Conservation (phyloP, 2,113 vertebrate genomes). For the Actenoides hombroni region DNA sequence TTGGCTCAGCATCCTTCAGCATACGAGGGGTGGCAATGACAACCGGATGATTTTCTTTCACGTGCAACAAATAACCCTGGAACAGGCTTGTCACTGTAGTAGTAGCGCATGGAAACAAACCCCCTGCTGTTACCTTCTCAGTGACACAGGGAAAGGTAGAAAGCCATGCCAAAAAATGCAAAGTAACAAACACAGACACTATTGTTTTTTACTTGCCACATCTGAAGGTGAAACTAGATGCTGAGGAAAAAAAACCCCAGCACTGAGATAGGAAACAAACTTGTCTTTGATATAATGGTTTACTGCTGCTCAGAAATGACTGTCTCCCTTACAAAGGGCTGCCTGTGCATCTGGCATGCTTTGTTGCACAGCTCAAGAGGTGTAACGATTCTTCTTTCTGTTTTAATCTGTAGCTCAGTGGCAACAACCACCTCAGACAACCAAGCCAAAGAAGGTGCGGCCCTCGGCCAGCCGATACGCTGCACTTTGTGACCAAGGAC, state of each 20-base stretch:
- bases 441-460: constrained; percentile 92
- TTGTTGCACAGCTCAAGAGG: no score
- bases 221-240: not conserved
- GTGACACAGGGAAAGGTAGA: not conserved
- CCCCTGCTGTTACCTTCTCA: not conserved
- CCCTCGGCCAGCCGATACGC: constrained; percentile 95
- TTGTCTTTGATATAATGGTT: not conserved
- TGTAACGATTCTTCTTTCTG: not conserved
- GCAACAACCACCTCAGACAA: constrained; percentile 89
- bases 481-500: constrained; percentile 93
- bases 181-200: not conserved
- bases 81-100: not conserved
- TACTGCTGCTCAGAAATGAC: not conserved
- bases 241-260: not conserved
- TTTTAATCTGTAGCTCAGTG: constrained; percentile 84
- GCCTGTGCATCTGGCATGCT: not conserved
- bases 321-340: not conserved
- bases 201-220: not conserved
- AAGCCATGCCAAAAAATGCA: not conserved
- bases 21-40: not conserved
- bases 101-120: not conserved
- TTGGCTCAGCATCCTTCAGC: not conserved
- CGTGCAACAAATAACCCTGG: not conserved
- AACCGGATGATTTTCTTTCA: not conserved
- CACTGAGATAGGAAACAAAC: not conserved